phyloP scores from a whole-genome alignment of 1,140 invertebrate genomes.

The Liolophura sinensis region DNA sequence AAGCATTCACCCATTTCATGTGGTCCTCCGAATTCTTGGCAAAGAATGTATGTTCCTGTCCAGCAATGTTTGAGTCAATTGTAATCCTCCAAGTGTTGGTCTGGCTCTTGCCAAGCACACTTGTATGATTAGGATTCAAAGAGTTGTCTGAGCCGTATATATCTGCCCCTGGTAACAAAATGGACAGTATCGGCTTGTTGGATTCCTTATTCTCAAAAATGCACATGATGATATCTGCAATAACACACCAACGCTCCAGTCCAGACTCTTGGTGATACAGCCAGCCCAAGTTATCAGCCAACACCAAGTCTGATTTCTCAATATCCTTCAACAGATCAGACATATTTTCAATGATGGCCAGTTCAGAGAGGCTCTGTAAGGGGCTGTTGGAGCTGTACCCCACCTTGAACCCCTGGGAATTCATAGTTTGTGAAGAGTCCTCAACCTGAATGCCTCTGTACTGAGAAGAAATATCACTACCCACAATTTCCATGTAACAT shows the following conservation, averaged over 20 bases:
- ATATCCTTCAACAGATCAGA: too few relatives aligned
- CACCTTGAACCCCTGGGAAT: too few relatives aligned
- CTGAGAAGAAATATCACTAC: too few relatives aligned
- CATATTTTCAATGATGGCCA: too few relatives aligned
- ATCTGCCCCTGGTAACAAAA: not conserved
- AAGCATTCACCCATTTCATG: constrained; percentile 28
- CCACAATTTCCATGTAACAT: too few relatives aligned
- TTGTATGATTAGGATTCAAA: not conserved
- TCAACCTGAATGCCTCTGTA: too few relatives aligned
- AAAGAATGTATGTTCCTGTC: constrained; percentile 34
- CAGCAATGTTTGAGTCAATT: constrained; percentile 28
- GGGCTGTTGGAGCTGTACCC: too few relatives aligned
- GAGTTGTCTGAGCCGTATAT: not conserved
- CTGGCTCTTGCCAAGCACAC: not conserved
- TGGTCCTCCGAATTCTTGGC: constrained; percentile 30
- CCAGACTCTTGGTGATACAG: constrained; percentile 35
- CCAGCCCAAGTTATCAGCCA: constrained; percentile 36
- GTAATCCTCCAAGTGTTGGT: constrained; percentile 35
- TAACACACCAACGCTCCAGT: constrained; percentile 35
- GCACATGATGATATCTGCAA: constrained; percentile 44
- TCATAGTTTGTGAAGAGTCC: too few relatives aligned
- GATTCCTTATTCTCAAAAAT: constrained; percentile 35
- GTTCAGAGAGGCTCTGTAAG: too few relatives aligned
- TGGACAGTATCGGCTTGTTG: constrained; percentile 19
- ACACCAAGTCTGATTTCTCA: constrained; percentile 22